A percentile compares a stretch with the other conserved stretches of the same genome.
Evolutionary conservation across 2,888 invertebrate species (phyloP).

Genomic region (Chelonus formosanus): DNA sequence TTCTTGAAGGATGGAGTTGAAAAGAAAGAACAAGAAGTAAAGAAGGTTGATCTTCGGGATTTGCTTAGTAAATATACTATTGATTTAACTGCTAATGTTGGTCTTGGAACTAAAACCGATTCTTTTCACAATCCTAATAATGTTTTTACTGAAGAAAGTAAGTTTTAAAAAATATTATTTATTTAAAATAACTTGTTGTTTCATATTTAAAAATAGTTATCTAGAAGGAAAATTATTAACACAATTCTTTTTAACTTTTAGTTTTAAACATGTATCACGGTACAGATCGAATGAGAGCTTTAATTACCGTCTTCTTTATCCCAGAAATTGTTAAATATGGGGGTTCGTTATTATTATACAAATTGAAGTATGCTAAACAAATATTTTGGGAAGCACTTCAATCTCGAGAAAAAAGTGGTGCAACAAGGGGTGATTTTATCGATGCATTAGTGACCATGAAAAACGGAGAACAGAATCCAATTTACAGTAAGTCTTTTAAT

Average conservation of each 20-base stretch:
- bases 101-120: neutral
- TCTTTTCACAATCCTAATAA: neutral
- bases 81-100: neutral
- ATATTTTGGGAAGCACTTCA: constrained; percentile 55
- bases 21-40: neutral
- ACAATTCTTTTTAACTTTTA: no score
- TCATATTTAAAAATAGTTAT: neutral
- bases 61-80: neutral
- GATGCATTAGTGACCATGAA: constrained; percentile 55
- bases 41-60: neutral
- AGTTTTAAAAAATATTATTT: neutral
- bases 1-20: neutral
- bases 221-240: no score
- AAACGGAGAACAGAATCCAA: constrained; percentile 54
- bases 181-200: neutral
- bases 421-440: constrained; percentile 55
- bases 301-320: neutral
- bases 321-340: neutral
- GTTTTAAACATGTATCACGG: no score
- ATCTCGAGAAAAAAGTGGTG: constrained; percentile 48
- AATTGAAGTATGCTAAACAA: constrained; percentile 52
- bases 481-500: constrained; percentile 49
- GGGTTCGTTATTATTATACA: constrained; percentile 51
- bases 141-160: neutral
- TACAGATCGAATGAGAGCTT: neutral